Percentiles rank a stretch among this genome's conserved stretches.
These are phyloP conservation scores for Eonycteris spelaea DNA, from an alignment of 2,113 vertebrate species.

Conservation along the genomic window DNA sequence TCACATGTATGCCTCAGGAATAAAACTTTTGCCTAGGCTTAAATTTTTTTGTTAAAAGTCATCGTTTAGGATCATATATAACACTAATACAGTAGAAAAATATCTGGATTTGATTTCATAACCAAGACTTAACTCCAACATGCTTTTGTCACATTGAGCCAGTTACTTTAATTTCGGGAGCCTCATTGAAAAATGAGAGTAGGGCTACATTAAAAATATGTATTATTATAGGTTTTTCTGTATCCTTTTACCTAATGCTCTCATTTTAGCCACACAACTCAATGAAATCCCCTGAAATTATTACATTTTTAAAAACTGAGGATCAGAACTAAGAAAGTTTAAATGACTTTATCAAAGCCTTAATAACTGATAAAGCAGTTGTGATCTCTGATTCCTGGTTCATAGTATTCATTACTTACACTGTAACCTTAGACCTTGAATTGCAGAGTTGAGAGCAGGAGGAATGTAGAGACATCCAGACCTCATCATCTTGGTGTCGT, in stretches of 20 bases:
- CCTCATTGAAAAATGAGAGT: neutral
- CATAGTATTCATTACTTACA: neutral
- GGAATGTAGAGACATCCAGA: neutral
- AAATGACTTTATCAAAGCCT: neutral
- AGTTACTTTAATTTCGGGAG: neutral
- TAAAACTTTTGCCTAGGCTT: neutral
- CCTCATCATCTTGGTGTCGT: neutral
- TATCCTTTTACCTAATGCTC: neutral
- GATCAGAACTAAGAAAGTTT: neutral
- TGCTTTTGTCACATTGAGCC: neutral
- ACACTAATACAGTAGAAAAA: neutral
- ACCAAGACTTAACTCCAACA: neutral
- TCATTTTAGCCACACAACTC: constrained; percentile 1
- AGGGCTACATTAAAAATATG: neutral
- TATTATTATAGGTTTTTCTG: neutral
- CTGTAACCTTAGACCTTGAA: neutral
- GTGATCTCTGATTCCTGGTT: neutral
- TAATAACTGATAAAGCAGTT: neutral
- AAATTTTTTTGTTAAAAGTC: neutral
- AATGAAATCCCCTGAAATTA: neutral
- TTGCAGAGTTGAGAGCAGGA: neutral
- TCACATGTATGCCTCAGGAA: neutral
- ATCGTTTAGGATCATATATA: neutral
- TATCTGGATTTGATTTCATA: neutral
- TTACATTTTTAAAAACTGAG: neutral